These are phyloP conservation scores for Leontopithecus rosalia DNA, from an alignment of 2,797 vertebrate genomes.

Conservation along the genomic window DNA sequence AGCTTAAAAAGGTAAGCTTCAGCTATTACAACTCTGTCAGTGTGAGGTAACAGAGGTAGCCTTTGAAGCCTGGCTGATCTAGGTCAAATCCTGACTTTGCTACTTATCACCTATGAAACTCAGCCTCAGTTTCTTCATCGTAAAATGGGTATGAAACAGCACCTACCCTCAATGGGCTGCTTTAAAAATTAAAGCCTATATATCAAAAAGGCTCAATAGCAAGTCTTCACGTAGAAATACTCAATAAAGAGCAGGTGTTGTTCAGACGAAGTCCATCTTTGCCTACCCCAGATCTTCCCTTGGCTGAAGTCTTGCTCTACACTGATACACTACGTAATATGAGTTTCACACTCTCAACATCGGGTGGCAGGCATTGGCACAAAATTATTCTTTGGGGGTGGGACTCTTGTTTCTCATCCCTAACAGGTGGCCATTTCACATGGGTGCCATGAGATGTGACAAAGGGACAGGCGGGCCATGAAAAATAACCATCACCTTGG, in stretches of 20 bases:
- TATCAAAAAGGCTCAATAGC: not conserved
- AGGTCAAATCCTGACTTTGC: not conserved
- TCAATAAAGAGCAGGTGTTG: not conserved
- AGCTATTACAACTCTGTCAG: not conserved
- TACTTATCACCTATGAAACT: not conserved
- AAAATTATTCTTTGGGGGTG: not conserved
- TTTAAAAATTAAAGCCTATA: not conserved
- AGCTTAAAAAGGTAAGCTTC: not conserved
- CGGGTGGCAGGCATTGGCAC: not conserved
- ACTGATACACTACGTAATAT: not conserved
- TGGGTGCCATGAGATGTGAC: not conserved
- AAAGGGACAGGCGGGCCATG: not conserved
- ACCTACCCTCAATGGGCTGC: not conserved
- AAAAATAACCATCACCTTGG: slow-evolving; percentile 55
- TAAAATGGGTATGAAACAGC: not conserved
- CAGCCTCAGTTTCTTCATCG: not conserved
- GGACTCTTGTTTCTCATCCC: slow-evolving; percentile 56
- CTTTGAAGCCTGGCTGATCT: not conserved
- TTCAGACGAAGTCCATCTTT: not conserved
- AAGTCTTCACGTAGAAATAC: not conserved
- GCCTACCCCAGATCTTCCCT: not conserved
- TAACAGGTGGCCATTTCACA: slow-evolving; percentile 65
- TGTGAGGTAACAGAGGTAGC: not conserved
- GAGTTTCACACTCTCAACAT: not conserved
- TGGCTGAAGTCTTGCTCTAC: not conserved